These are phyloP conservation scores for Pseudococcus viburni DNA, from an alignment of 2,888 invertebrate species.

Conservation along the genomic window DNA sequence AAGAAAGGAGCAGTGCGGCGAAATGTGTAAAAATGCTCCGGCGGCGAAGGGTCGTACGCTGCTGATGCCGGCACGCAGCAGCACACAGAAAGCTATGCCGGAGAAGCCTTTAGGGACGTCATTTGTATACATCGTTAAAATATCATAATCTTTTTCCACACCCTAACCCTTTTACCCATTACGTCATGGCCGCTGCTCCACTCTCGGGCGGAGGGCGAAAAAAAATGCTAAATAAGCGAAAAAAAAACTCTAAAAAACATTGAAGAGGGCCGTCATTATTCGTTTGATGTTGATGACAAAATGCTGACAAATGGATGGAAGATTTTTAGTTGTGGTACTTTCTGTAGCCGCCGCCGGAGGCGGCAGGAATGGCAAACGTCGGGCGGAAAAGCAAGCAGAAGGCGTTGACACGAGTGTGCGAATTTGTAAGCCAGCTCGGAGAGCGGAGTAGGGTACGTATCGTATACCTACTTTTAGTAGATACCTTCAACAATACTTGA, in stretches of 20 bases:
- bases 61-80: neutral
- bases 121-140: constrained; percentile 53
- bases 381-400: neutral
- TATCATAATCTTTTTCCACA: constrained; percentile 43
- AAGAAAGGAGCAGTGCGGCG: constrained; percentile 2
- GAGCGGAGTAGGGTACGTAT: too few relatives aligned
- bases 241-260: constrained; percentile 34
- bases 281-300: constrained; percentile 44
- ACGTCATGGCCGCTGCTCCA: neutral
- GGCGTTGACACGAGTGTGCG: neutral
- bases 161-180: constrained; percentile 41
- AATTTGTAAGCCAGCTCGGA: neutral
- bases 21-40: neutral
- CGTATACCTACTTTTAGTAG: neutral
- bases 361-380: neutral
- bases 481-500: constrained; percentile 22
- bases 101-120: constrained; percentile 43
- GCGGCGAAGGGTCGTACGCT: neutral
- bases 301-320: constrained; percentile 48
- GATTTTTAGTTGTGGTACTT: neutral
- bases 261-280: constrained; percentile 41
- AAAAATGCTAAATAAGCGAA: constrained; percentile 37
- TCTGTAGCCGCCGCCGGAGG: neutral
- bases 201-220: neutral
- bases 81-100: neutral